These are phyloP conservation scores for Hyposoter dolosus DNA, from an alignment of 2,888 invertebrate species.

Conservation along the genomic window DNA sequence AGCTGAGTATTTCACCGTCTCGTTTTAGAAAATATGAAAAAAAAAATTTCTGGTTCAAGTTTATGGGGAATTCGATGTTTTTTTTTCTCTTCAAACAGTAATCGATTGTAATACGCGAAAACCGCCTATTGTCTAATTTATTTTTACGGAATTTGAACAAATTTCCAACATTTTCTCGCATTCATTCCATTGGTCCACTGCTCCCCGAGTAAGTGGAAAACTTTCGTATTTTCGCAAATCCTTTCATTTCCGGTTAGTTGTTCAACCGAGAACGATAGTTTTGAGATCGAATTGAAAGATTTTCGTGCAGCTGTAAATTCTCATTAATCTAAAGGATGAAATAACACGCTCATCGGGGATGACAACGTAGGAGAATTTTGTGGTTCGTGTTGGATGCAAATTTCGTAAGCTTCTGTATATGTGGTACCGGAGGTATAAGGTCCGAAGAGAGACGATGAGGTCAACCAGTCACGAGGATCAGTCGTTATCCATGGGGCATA, in stretches of 20 bases:
- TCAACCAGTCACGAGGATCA: conserved; percentile 59
- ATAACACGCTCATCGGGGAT: not conserved
- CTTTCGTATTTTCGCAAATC: not conserved
- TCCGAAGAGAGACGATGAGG: conserved; percentile 49
- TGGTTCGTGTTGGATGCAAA: conserved; percentile 58
- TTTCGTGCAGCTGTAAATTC: not conserved
- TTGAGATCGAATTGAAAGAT: not conserved
- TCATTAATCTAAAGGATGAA: not conserved
- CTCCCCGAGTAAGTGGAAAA: not conserved
- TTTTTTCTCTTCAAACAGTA: not conserved
- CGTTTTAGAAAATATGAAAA: not conserved
- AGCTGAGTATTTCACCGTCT: not conserved
- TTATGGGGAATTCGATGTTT: not conserved
- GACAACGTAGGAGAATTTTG: conserved; percentile 20
- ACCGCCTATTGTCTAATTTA: not conserved
- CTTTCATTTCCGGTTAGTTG: not conserved
- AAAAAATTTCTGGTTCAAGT: not conserved
- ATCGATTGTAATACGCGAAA: not conserved
- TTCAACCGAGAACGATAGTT: not conserved
- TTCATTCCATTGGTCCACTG: not conserved
- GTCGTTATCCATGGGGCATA: conserved; percentile 49
- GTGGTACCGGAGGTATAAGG: conserved; percentile 13
- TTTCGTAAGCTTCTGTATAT: conserved; percentile 47
- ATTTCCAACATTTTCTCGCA: not conserved
- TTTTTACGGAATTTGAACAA: not conserved